These are phyloP conservation scores for Muntiacus reevesi DNA, from an alignment of 2,113 vertebrate species.

Conservation along the genomic window DNA sequence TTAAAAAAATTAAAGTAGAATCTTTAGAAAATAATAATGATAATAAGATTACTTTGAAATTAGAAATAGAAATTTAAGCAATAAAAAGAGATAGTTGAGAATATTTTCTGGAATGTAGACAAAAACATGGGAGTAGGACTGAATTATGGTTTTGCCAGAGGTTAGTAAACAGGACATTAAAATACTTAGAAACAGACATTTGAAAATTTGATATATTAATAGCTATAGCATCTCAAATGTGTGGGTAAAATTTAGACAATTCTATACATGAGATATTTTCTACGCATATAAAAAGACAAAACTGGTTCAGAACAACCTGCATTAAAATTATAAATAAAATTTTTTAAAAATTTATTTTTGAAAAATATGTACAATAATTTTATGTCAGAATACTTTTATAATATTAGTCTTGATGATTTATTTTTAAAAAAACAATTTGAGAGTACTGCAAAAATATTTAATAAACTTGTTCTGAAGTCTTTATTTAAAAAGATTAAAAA, in stretches of 20 bases:
- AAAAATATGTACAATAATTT: not conserved
- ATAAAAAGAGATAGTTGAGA: not conserved
- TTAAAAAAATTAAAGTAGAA: not conserved
- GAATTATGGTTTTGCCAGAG: not conserved
- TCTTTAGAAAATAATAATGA: not conserved
- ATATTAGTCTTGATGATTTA: not conserved
- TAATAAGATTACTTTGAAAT: not conserved
- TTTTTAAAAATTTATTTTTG: not conserved
- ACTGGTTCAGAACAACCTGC: not conserved
- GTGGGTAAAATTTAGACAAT: not conserved
- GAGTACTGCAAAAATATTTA: not conserved
- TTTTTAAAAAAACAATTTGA: not conserved
- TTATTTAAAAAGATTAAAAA: not conserved
- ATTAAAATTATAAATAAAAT: not conserved
- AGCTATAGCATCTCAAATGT: not conserved
- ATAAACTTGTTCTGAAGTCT: not conserved
- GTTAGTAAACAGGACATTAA: not conserved
- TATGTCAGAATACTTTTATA: not conserved
- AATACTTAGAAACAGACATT: not conserved
- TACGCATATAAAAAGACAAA: not conserved
- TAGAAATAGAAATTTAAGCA: not conserved
- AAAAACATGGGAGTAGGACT: not conserved
- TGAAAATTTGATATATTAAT: not conserved
- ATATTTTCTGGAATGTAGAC: not conserved
- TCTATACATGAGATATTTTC: not conserved